Evolutionary conservation across 2,113 vertebrate species (phyloP).

Genomic region (Melospiza georgiana): DNA sequence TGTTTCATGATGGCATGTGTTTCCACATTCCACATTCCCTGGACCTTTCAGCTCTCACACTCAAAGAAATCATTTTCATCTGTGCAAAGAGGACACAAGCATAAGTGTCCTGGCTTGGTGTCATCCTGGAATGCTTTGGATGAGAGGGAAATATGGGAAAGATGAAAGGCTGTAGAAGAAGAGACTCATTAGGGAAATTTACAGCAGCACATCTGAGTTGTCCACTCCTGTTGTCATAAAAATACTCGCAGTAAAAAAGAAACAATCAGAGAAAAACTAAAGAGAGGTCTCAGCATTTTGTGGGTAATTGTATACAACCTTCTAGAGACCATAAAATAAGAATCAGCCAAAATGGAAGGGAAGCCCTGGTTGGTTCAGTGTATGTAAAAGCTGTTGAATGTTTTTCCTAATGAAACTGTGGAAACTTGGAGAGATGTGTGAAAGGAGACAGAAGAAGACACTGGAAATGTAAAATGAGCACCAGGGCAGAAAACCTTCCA

Average conservation of each 20-base stretch:
- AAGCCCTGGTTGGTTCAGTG: neutral
- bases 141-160: neutral
- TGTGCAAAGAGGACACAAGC: neutral
- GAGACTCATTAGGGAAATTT: neutral
- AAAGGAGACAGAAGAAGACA: neutral
- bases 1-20: neutral
- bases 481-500: neutral
- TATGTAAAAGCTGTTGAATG: neutral
- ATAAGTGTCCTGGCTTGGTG: neutral
- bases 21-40: fast-evolving
- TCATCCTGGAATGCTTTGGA: neutral
- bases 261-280: neutral
- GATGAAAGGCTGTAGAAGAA: neutral
- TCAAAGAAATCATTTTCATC: neutral
- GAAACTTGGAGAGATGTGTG: neutral
- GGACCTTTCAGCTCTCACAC: neutral
- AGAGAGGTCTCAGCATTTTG: neutral
- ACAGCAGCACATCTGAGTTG: neutral
- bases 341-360: neutral
- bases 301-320: neutral
- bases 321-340: neutral
- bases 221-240: neutral
- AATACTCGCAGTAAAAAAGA: neutral
- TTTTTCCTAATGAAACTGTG: neutral
- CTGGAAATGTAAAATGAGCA: neutral